Percentiles rank a stretch among this genome's conserved stretches.
Conservation (phyloP, 2,113 vertebrate species). For the Gnathochromis pfefferi region DNA sequence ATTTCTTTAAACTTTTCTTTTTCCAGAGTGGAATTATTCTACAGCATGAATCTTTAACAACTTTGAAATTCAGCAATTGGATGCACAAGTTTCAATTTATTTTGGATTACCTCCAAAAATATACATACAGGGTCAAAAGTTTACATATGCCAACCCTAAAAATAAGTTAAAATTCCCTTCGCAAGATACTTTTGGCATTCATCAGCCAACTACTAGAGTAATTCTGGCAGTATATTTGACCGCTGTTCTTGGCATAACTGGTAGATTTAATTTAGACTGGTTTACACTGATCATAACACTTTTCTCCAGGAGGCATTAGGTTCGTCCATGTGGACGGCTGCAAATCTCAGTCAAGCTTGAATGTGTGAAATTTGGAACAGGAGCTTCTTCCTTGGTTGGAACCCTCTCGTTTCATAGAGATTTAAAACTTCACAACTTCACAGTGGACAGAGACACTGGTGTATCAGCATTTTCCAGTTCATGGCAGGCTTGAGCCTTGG, state of each 20-base stretch:
- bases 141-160: not conserved
- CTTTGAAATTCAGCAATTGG: not conserved
- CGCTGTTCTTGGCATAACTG: not conserved
- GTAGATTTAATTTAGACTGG: not conserved
- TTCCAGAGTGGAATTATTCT: not conserved
- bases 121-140: not conserved
- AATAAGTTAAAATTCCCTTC: not conserved
- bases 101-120: not conserved
- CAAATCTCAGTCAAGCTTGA: not conserved
- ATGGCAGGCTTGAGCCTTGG: not conserved
- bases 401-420: rapidly evolving
- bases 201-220: not conserved
- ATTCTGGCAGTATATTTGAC: not conserved
- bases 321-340: not conserved
- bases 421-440: not conserved
- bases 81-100: not conserved
- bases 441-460: not conserved
- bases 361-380: not conserved
- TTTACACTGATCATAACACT: not conserved
- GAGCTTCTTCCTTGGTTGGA: not conserved
- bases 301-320: not conserved
- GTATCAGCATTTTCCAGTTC: not conserved
- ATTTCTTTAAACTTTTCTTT: not conserved
- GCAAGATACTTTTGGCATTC: not conserved
- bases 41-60: not conserved